Evolutionary conservation across 2,797 vertebrate genomes (phyloP), one percentile per base, ranked within the genome.

Genomic region (Sibirionetta formosa): DNA sequence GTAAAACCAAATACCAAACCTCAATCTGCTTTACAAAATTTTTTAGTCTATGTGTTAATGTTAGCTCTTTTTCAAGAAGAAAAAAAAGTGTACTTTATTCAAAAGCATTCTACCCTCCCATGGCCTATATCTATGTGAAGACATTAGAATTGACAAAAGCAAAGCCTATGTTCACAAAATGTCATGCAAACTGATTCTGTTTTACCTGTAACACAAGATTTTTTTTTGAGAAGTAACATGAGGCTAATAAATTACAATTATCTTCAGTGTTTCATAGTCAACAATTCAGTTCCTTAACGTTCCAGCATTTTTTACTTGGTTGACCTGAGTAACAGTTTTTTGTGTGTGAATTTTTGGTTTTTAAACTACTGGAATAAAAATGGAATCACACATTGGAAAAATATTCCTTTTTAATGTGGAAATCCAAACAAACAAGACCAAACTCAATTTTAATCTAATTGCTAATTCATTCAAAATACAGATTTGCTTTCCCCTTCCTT

Each of bases 81-180:
- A 35, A 53, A 70, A 53, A 29, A 12, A n/a, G 20, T 6, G 10
- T 7, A 14, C 11, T 58, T 73, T 27, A 58, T 23, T 66, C 51
- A 82, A 71, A 89, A 87, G 16, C 19, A 70, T 73, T 80, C 42
- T 70, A 29, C 18, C 27, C 64, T 46, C 31, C 42, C 64, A n/a
- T 11, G 15, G 35, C 5, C 50, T 38, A 48, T 29, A 19, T 3
- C 18, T 14, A 68, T 1, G 1, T 3, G 4, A 18, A 65, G 16
- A 60, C 20, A 15, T 7, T 2, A 54, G 53, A 58, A 63, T 3
- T 35, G 19, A 75, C 33, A 75, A 51, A 65, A 57, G 23, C 22
- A 40, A 31, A 51, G 42, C 70, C 81, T 40, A 27, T 2, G 8
- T 72, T 86, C 23, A 44, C 20, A 38, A 88, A 20, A 40, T 6